Evolutionary conservation across 2,113 vertebrate species (phyloP).

Genomic region (Sylvilagus bachmani): DNA sequence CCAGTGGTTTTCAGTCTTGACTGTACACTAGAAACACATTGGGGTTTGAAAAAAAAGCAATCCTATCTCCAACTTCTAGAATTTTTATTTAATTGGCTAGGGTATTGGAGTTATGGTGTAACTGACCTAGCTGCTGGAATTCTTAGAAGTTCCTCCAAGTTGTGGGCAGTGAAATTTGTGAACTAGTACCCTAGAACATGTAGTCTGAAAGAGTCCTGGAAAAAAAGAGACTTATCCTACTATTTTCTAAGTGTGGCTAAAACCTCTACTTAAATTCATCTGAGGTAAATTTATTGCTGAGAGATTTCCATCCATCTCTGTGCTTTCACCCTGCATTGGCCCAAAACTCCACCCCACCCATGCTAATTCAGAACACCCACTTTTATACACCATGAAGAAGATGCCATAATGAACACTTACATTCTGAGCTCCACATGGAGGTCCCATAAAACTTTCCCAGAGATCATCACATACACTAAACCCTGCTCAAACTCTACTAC

Average conservation of each 20-base stretch:
- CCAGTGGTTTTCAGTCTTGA: neutral
- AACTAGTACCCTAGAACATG: neutral
- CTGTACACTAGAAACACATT: neutral
- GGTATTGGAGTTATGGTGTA: neutral
- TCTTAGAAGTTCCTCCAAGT: neutral
- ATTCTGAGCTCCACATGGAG: too few relatives aligned
- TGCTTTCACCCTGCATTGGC: too few relatives aligned
- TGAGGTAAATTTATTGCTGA: slow-evolving; percentile 53
- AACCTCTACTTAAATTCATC: neutral
- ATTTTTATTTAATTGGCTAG: neutral
- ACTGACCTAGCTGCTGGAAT: neutral
- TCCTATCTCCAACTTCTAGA: neutral
- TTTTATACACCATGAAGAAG: too few relatives aligned
- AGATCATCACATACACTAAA: too few relatives aligned
- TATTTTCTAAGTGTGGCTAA: slow-evolving; percentile 8
- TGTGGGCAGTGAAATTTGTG: neutral
- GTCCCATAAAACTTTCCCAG: too few relatives aligned
- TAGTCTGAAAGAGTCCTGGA: neutral
- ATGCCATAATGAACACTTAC: too few relatives aligned
- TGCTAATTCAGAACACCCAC: too few relatives aligned
- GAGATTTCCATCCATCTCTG: too few relatives aligned
- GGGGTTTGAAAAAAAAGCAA: neutral
- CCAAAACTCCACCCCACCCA: too few relatives aligned
- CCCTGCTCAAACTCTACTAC: too few relatives aligned
- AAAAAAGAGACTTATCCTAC: neutral